Evolutionary conservation across 2,797 vertebrate species (phyloP), one percentile per base, ranked within the genome.

Genomic region (Sebastes minor): DNA sequence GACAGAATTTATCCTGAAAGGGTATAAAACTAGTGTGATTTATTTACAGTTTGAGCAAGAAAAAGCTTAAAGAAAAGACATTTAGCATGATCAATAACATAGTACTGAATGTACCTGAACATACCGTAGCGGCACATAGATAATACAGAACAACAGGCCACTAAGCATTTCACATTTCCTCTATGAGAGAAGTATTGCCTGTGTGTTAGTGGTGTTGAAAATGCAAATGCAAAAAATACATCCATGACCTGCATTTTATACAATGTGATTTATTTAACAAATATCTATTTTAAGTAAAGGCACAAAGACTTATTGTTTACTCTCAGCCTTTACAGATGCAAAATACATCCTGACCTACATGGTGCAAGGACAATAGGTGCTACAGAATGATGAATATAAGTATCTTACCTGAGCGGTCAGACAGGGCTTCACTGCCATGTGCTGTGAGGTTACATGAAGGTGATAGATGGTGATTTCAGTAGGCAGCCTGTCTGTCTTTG

Each of bases 381-480:
- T 35, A 57, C 33, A 81, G 78, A 80, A 86, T 86, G 71, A 89
- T 86, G 71, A 85, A 88, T 84, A 78, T 66, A 83, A 81, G 75
- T 81, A 66, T 77, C 25, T 76, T 46, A 80, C 82, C 57, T 66
- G 55, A 80, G 62, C 5, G 16, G 76, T 76, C 80, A 56, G 81
- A 83, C 65, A 68, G 78, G 73, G 74, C 71, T 71, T 86, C 59
- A 72, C 64, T n/a, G 13, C 42, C 59, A 67, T 85, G 68, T 76
- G 71, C 35, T 66, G 53, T 65, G 74, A 83, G 73, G 78, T 87
- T 76, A 84, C 82, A 75, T 76, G 76, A 88, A 84, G 62, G 85
- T 89, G 85, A 90, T 84, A 16, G 72, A 90, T 85, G 74, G 57
- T 78, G 84, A 85, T 84, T 83, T 79, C 76, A 67, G 62, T 27